Conservation (phyloP, 2,113 vertebrate genomes). For the Burhinus oedicnemus region DNA sequence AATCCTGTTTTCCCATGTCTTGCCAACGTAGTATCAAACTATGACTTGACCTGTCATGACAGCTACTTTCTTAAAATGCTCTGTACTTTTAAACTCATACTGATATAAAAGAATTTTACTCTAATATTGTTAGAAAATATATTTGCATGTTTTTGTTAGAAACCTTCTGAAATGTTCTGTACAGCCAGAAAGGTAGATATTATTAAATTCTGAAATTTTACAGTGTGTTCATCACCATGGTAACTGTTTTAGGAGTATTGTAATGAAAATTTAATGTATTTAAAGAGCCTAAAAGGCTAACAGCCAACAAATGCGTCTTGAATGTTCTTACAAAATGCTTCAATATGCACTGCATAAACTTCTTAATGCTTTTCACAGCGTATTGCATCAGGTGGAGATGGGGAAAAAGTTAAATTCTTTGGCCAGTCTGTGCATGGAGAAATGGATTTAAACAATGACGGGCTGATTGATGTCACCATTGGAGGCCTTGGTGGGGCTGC, state of each 20-base stretch:
- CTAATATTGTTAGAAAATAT: background rate
- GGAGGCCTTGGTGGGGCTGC: constrained; percentile 95
- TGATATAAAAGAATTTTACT: background rate
- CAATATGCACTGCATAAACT: background rate
- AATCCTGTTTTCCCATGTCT: background rate
- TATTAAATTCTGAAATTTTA: background rate
- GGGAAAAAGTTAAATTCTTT: constrained; percentile 91
- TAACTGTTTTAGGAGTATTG: background rate
- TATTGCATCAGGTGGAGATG: constrained; percentile 92
- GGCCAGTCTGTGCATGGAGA: constrained; percentile 96
- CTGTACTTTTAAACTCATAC: background rate
- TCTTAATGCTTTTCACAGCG: constrained; percentile 73
- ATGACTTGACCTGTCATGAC: background rate
- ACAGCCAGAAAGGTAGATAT: background rate
- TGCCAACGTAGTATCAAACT: background rate
- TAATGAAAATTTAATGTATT: background rate
- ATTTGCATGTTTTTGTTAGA: background rate
- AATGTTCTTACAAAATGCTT: background rate
- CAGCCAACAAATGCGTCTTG: background rate
- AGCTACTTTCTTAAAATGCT: background rate
- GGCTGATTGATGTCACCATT: constrained; percentile 93
- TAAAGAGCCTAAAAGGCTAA: background rate
- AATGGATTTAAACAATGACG: constrained; percentile 94
- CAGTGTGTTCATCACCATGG: background rate
- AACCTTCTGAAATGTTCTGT: background rate